Evolutionary conservation across 2,113 vertebrate genomes (phyloP).

Genomic region (Hyperopisus bebe): DNA sequence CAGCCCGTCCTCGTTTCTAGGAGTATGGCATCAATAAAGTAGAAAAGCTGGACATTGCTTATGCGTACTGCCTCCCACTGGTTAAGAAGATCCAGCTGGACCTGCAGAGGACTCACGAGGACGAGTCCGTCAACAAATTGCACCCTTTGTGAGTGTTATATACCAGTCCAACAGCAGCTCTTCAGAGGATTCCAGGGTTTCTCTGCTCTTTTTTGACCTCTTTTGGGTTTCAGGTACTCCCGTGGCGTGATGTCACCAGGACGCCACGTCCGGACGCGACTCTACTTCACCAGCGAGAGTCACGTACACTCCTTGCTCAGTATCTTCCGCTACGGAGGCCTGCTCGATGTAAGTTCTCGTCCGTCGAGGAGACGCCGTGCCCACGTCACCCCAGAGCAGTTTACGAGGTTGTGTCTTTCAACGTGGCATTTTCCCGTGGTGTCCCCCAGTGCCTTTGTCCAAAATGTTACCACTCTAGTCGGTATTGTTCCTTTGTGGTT

Average conservation of each 20-base stretch:
- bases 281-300: slow-evolving; percentile 98
- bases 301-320: slow-evolving; percentile 95
- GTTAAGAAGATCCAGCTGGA: slow-evolving; percentile 92
- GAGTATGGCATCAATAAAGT: slow-evolving; percentile 90
- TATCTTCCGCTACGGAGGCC: slow-evolving; percentile 88
- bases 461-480: background rate
- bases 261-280: slow-evolving; percentile 85
- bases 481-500: background rate
- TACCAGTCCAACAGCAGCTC: background rate
- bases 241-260: slow-evolving; percentile 92
- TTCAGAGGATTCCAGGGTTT: background rate
- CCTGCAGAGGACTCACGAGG: slow-evolving; percentile 93
- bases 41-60: slow-evolving; percentile 93
- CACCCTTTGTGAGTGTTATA: slow-evolving; percentile 75
- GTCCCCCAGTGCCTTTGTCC: background rate
- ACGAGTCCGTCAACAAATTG: slow-evolving; percentile 96
- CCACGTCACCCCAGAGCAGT: background rate
- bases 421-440: background rate
- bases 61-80: slow-evolving; percentile 92
- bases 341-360: slow-evolving; percentile 79
- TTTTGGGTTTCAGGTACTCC: slow-evolving; percentile 72
- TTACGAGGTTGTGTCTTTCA: background rate
- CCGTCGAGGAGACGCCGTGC: background rate
- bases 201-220: background rate
- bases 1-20: slow-evolving; percentile 46